A percentile compares a stretch with the other conserved stretches of the same genome.
Evolutionary conservation across 1,140 invertebrate genomes (phyloP).

Genomic region (Capitella teleta): DNA sequence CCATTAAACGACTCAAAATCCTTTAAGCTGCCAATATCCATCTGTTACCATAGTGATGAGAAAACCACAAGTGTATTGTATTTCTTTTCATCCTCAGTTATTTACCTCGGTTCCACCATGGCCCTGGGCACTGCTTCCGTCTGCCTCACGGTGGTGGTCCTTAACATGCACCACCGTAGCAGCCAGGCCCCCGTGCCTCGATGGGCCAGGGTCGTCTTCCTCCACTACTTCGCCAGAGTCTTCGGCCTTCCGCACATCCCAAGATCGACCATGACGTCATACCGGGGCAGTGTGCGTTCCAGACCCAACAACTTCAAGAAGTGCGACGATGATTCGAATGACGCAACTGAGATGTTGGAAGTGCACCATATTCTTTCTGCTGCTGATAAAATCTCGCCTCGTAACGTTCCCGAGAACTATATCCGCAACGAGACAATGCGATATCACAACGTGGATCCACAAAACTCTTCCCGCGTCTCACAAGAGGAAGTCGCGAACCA

Average conservation of each 20-base stretch:
- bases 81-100: too few relatives aligned
- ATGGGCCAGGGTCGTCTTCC: slow-evolving; percentile 4
- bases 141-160: slow-evolving; percentile 94
- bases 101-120: slow-evolving; percentile 99
- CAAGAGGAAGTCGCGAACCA: neutral
- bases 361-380: neutral
- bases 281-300: neutral
- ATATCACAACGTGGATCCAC: neutral
- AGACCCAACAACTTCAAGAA: neutral
- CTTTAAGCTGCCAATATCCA: slow-evolving; percentile 3
- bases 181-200: neutral
- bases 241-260: neutral
- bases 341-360: neutral
- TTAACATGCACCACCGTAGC: slow-evolving; percentile 95
- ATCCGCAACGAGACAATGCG: neutral
- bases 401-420: neutral
- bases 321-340: neutral
- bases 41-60: too few relatives aligned
- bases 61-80: too few relatives aligned
- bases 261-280: neutral
- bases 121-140: slow-evolving; percentile 99
- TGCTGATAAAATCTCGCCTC: neutral
- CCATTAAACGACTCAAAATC: neutral
- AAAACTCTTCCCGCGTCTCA: neutral
- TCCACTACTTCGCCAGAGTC: slow-evolving; percentile 1